These are phyloP conservation scores for Haemorhous mexicanus DNA, from an alignment of 2,113 vertebrate genomes.

Conservation along the genomic window DNA sequence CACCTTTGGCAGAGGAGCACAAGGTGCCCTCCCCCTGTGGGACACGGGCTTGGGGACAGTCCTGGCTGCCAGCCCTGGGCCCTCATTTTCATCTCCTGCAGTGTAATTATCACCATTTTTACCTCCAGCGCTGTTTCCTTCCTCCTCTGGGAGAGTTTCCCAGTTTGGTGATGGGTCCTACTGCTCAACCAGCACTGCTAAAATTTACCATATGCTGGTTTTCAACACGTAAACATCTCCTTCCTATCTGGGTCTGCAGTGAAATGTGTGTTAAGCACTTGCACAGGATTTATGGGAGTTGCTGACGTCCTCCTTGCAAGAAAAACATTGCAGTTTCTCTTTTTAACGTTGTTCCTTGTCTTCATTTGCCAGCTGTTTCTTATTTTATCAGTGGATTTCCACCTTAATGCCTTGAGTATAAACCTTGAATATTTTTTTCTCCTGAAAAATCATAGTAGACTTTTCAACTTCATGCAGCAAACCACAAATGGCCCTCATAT, in stretches of 20 bases:
- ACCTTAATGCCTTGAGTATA: background rate
- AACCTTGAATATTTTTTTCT: background rate
- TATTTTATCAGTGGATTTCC: background rate
- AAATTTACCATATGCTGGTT: conserved; percentile 40
- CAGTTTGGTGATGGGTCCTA: background rate
- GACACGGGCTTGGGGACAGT: background rate
- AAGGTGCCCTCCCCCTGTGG: fast-evolving
- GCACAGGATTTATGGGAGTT: background rate
- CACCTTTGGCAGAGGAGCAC: background rate
- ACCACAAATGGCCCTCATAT: background rate
- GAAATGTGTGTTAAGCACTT: background rate
- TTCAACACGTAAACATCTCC: conserved; percentile 39
- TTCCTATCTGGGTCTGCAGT: background rate
- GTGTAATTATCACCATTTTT: background rate
- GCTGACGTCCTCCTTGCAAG: background rate
- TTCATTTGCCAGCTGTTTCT: conserved; percentile 56
- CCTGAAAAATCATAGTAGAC: background rate
- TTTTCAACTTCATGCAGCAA: conserved; percentile 1
- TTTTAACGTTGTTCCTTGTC: conserved; percentile 12
- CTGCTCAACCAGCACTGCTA: background rate
- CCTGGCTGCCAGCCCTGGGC: background rate
- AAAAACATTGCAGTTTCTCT: conserved; percentile 20
- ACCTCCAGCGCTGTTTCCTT: background rate
- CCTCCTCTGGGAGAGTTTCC: background rate
- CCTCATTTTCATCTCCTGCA: background rate